Evolutionary conservation across 2,797 vertebrate genomes (phyloP).

Genomic region (Dendrocincla tyrannina): DNA sequence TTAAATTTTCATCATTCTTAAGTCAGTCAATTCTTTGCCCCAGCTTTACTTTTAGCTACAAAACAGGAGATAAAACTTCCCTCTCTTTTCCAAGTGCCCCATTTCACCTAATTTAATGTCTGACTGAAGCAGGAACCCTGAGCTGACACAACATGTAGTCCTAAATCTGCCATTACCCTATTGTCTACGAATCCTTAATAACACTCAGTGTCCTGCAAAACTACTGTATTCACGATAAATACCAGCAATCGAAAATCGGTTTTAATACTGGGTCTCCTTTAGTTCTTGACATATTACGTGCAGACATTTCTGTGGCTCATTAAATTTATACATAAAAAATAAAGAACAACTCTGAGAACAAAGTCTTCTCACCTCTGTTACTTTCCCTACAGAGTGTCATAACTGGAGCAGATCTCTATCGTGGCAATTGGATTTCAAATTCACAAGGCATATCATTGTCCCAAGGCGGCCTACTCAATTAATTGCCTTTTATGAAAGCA

Average conservation of each 20-base stretch:
- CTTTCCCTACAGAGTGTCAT: neutral
- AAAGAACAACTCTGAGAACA: conserved; percentile 7
- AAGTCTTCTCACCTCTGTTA: conserved; percentile 20
- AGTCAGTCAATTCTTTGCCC: neutral
- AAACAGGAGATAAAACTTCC: neutral
- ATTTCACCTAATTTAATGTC: neutral
- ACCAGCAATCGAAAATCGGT: neutral
- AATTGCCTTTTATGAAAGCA: conserved; percentile 1
- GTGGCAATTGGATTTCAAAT: neutral
- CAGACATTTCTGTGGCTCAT: neutral
- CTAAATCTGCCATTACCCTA: neutral
- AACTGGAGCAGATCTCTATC: conserved; percentile 34
- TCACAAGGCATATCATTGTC: conserved; percentile 14
- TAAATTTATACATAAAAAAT: conserved; percentile 29
- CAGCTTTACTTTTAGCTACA: neutral
- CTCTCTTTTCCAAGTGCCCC: neutral
- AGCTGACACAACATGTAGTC: neutral
- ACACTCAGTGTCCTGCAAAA: neutral
- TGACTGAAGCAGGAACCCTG: neutral
- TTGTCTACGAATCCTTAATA: neutral
- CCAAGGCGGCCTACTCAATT: neutral
- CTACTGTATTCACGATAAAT: neutral
- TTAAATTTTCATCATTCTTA: neutral
- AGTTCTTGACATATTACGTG: neutral
- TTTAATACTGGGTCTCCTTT: neutral